A percentile compares a stretch with the other conserved stretches of the same genome.
phyloP scores from a whole-genome alignment of 2,797 vertebrate species.

The Bufotes viridis region DNA sequence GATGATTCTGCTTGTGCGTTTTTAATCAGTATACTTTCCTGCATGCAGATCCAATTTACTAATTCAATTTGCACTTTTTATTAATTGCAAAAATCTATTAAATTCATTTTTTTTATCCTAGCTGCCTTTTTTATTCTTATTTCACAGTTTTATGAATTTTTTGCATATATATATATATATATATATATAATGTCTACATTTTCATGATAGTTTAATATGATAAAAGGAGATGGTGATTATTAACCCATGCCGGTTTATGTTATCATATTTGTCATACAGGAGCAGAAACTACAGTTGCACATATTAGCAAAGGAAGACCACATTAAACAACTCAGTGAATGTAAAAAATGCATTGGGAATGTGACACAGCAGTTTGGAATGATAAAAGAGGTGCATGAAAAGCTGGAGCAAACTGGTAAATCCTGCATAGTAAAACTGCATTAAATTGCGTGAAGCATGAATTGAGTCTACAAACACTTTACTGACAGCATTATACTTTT shows the following conservation, averaged over 20 bases:
- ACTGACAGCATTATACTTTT: neutral
- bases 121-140: neutral
- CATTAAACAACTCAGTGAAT: constrained; percentile 86
- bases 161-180: neutral
- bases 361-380: constrained; percentile 80
- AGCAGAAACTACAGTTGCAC: constrained; percentile 86
- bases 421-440: neutral
- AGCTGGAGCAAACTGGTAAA: constrained; percentile 87
- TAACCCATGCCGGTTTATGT: neutral
- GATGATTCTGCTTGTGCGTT: neutral
- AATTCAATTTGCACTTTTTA: constrained; percentile 2
- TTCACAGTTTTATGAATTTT: neutral
- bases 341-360: constrained; percentile 81
- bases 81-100: neutral
- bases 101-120: neutral
- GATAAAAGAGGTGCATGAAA: constrained; percentile 82
- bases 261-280: constrained; percentile 72
- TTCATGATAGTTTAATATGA: neutral
- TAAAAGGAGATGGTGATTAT: neutral
- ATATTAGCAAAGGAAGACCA: constrained; percentile 83
- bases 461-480: neutral
- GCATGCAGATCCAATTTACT: neutral
- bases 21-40: neutral
- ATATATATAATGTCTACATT: neutral
- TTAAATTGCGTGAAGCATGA: neutral